phyloP scores from a whole-genome alignment of 2,888 invertebrate genomes.

The Rutpela maculata region DNA sequence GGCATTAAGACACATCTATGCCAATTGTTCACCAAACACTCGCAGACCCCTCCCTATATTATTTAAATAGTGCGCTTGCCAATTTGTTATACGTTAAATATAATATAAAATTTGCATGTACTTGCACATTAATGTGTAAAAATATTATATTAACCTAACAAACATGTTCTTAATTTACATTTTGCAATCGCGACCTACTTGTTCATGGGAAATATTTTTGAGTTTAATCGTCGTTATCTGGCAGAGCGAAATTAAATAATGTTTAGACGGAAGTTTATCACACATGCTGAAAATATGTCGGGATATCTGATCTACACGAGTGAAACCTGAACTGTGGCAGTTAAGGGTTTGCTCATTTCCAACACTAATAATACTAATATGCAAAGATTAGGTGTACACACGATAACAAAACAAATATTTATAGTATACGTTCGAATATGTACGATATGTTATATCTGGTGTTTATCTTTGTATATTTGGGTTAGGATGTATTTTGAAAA shows the following conservation, averaged over 20 bases:
- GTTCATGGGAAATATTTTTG: conserved; percentile 36
- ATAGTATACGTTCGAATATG: neutral
- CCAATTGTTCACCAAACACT: too few relatives aligned
- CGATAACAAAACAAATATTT: conserved; percentile 24
- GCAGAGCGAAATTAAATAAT: conserved; percentile 28
- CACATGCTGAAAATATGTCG: conserved; percentile 37
- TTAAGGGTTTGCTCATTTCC: neutral
- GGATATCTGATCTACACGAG: conserved; percentile 21
- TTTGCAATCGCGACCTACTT: conserved; percentile 37
- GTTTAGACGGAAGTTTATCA: conserved; percentile 33
- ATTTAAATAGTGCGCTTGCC: too few relatives aligned
- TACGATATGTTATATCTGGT: neutral
- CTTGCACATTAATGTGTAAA: neutral
- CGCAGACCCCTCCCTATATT: too few relatives aligned
- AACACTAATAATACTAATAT: neutral
- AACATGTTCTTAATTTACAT: conserved; percentile 22
- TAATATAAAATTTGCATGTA: neutral
- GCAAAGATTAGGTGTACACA: conserved; percentile 15
- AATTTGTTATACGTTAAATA: too few relatives aligned
- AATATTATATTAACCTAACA: neutral
- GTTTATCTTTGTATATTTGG: conserved; percentile 2
- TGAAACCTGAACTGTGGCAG: conserved; percentile 4
- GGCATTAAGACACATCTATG: too few relatives aligned
- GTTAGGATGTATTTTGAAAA: conserved; percentile 3
- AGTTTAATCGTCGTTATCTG: conserved; percentile 10